These are phyloP conservation scores for Rhabdomys pumilio DNA, from an alignment of 2,797 vertebrate species.

Conservation along the genomic window DNA sequence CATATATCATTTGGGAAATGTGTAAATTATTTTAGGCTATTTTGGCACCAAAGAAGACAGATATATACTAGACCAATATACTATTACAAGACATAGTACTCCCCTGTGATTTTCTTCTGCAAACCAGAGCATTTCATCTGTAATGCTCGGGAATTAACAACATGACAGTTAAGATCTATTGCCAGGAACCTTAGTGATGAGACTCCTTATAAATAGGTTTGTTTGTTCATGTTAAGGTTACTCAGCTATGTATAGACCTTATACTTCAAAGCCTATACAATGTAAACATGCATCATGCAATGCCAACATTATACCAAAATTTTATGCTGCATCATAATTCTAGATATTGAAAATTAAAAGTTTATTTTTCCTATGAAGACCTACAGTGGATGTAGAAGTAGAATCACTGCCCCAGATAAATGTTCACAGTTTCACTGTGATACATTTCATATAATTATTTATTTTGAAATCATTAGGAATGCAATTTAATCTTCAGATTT, in stretches of 20 bases:
- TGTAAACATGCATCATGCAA: background rate
- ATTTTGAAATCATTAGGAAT: slow-evolving; percentile 33
- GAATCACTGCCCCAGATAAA: background rate
- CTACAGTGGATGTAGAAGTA: background rate
- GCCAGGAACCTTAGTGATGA: slow-evolving; percentile 19
- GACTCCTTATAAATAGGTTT: slow-evolving; percentile 34
- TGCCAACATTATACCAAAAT: background rate
- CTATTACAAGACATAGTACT: slow-evolving; percentile 50
- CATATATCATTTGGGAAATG: slow-evolving; percentile 38
- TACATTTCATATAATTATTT: slow-evolving; percentile 19
- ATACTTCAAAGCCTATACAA: background rate
- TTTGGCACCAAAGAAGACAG: slow-evolving; percentile 60
- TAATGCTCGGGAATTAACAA: slow-evolving; percentile 64
- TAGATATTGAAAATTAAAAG: background rate
- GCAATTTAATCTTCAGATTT: background rate
- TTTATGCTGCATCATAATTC: background rate
- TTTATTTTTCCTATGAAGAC: background rate
- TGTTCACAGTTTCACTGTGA: background rate
- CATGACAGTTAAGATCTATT: slow-evolving; percentile 35
- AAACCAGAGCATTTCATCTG: slow-evolving; percentile 48
- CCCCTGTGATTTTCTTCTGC: slow-evolving; percentile 4
- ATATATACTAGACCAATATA: background rate
- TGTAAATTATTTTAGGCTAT: slow-evolving; percentile 61
- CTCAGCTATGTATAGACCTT: background rate
- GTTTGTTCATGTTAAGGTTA: slow-evolving; percentile 18